A percentile compares a stretch with the other conserved stretches of the same genome.
phyloP scores from a whole-genome alignment of 2,888 invertebrate genomes.

The Ophion slaviceki region DNA sequence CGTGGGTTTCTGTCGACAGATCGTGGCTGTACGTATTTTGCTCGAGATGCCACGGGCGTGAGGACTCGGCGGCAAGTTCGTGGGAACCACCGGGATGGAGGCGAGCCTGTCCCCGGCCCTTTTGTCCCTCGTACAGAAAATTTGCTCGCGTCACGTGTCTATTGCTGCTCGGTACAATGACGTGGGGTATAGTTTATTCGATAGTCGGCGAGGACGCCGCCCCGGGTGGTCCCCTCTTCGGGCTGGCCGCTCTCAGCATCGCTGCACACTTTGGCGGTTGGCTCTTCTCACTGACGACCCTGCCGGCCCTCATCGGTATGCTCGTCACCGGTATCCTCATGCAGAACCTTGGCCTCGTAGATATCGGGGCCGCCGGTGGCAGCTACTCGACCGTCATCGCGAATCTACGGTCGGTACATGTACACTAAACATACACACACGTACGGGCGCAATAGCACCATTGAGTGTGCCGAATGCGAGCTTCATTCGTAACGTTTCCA shows the following conservation, averaged over 20 bases:
- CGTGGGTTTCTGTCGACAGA: conserved; percentile 82
- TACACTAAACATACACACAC: not conserved
- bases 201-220: conserved; percentile 91
- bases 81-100: conserved; percentile 94
- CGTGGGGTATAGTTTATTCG: conserved; percentile 91
- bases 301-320: conserved; percentile 95
- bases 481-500: not conserved
- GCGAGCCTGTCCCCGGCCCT: conserved; percentile 92
- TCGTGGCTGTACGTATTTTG: conserved; percentile 95
- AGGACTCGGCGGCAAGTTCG: conserved; percentile 86
- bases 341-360: conserved; percentile 90
- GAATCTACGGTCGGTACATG: conserved; percentile 87
- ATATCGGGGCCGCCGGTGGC: conserved; percentile 86
- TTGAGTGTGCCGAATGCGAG: not conserved
- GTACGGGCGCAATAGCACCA: not conserved
- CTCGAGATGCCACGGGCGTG: conserved; percentile 90
- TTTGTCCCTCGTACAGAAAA: conserved; percentile 93
- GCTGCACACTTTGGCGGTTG: conserved; percentile 93
- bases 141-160: conserved; percentile 91
- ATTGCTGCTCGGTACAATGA: conserved; percentile 89
- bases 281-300: conserved; percentile 90
- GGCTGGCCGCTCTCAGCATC: conserved; percentile 90
- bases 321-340: conserved; percentile 91
- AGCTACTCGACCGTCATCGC: conserved; percentile 88
- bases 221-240: conserved; percentile 93